Conservation (phyloP, 2,113 vertebrate genomes). For the Menidia beryllina region DNA sequence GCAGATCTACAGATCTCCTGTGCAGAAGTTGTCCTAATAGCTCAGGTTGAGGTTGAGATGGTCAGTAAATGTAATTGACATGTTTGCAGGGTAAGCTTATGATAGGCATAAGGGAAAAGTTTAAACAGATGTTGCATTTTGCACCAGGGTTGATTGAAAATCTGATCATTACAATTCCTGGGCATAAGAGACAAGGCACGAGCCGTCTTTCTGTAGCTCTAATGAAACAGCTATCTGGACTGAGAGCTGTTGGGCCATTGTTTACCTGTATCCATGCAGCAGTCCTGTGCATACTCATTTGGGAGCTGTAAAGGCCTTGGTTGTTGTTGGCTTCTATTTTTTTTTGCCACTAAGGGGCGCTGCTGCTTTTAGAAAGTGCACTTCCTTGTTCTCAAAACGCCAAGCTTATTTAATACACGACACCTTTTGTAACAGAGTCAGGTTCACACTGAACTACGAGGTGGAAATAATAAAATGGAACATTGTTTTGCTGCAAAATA, state of each 20-base stretch:
- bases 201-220: slow-evolving; percentile 42
- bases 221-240: slow-evolving; percentile 32
- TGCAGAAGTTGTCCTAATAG: neutral
- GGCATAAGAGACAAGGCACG: no score
- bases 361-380: slow-evolving; percentile 34
- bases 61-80: neutral
- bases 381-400: slow-evolving; percentile 17
- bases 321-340: neutral
- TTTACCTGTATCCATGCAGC: slow-evolving; percentile 9
- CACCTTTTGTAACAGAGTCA: neutral
- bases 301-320: neutral
- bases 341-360: slow-evolving; percentile 60
- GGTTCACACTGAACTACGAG: neutral
- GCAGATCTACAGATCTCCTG: neutral
- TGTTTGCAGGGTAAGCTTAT: neutral
- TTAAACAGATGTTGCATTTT: neutral
- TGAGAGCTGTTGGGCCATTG: slow-evolving; percentile 11
- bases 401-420: neutral
- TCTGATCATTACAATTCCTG: neutral
- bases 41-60: neutral
- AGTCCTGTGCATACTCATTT: neutral
- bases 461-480: neutral
- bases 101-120: neutral
- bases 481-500: neutral
- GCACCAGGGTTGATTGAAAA: neutral